Percentiles rank a stretch among this genome's conserved stretches.
These are phyloP conservation scores for Sebastes kiyomatsui DNA, from an alignment of 2,797 vertebrate genomes.

Conservation along the genomic window DNA sequence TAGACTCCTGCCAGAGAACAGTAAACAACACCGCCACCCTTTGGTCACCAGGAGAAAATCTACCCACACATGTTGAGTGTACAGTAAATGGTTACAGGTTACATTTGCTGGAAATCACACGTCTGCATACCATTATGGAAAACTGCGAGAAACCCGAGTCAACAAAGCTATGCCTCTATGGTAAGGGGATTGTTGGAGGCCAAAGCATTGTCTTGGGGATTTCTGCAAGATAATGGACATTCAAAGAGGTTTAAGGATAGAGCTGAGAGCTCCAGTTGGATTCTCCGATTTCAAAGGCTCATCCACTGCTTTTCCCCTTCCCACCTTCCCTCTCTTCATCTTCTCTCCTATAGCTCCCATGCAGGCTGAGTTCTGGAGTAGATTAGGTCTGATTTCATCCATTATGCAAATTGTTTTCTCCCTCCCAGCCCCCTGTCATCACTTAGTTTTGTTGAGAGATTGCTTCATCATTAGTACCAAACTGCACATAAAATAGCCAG, in stretches of 20 bases:
- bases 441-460: slow-evolving; percentile 47
- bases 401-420: slow-evolving; percentile 79
- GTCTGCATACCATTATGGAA: slow-evolving; percentile 5
- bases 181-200: slow-evolving; percentile 34
- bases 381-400: slow-evolving; percentile 72
- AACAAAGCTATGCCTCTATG: slow-evolving; percentile 20
- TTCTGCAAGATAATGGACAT: slow-evolving; percentile 34
- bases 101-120: not conserved
- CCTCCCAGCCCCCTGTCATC: slow-evolving; percentile 12
- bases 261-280: slow-evolving; percentile 43
- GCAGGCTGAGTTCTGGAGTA: slow-evolving; percentile 41
- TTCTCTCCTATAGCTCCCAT: slow-evolving; percentile 29
- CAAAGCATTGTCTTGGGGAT: slow-evolving; percentile 53
- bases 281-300: slow-evolving; percentile 61
- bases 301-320: slow-evolving; percentile 21
- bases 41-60: slow-evolving; percentile 43
- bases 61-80: not conserved
- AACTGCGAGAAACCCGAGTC: slow-evolving; percentile 1
- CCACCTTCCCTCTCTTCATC: not conserved
- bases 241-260: slow-evolving; percentile 60
- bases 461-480: slow-evolving; percentile 39
- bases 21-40: slow-evolving; percentile 58
- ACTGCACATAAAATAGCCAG: slow-evolving; percentile 27
- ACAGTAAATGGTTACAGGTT: not conserved
- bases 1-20: not conserved